Base-by-base conservation (phyloP, 1,140 invertebrate genomes). In the Coenobita brevimanus region DNA sequence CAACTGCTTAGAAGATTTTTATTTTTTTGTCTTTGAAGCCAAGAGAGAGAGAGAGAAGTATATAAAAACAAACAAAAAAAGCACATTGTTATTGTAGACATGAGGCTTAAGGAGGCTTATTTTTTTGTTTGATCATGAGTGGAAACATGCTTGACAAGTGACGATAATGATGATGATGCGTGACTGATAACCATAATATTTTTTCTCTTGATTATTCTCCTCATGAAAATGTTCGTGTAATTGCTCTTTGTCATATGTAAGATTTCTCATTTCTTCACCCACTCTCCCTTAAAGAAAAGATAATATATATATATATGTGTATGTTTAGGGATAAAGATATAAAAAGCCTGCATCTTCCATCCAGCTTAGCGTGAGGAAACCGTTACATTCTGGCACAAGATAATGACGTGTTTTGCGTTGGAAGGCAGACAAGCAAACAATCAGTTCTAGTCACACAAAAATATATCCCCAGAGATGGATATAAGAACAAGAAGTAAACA, bases 401-500 rank as follows among this genome's bases (percentile, higher is more conserved):
- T 71, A 73, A 54, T 24, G 24, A 78, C 57, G 60, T 78, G 73
- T 71, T 80, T 80, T 87, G 76, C 79, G 78, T 87, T 81, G 78
- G 76, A 87, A 41, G 33, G 69, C 50, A 30, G 54, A 80, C 79
- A 87, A 54, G 85, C 60, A 81, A 80, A 87, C 82, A 87, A 87
- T 80, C 76, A 30, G 85, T 87, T 87, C 85, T 87, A 87, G 85
- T 87, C 85, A 87, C 85, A 80, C 78, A 80, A 80, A 81, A 87
- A 69, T 50, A 71, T 81, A 73, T 46, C 85, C 43, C 21, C 60
- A 80, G 60, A 81, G 79, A 76, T 50, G 79, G 80, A 80, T 80
- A 71, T 41, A 30, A 80, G 85, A 60, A 80, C 79, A 69, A 80
- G 30, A 38, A 79, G 67, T 27, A 60, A 41, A 71, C 50, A 64